Evolutionary conservation across 2,797 vertebrate genomes (phyloP).

Genomic region (Staurois parvus): DNA sequence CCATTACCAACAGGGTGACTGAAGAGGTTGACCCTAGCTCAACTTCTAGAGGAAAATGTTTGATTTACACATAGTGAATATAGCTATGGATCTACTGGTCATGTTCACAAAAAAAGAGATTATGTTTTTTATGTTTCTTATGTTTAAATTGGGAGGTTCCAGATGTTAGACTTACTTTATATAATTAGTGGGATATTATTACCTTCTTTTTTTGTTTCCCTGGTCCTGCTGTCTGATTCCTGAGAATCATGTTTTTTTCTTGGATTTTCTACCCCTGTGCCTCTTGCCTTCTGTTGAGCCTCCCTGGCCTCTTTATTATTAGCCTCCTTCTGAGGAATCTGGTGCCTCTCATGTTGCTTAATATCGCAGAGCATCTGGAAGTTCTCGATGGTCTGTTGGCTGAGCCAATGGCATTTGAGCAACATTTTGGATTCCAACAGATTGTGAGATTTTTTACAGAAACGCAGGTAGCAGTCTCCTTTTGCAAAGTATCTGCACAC

Average conservation of each 20-base stretch:
- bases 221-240: not conserved
- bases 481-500: slow-evolving; percentile 83
- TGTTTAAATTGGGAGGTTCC: too few species aligned
- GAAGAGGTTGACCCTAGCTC: too few species aligned
- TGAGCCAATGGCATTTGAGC: slow-evolving; percentile 74
- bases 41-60: too few species aligned
- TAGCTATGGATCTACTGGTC: too few species aligned
- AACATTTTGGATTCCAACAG: slow-evolving; percentile 70
- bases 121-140: too few species aligned
- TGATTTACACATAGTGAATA: too few species aligned
- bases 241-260: not conserved
- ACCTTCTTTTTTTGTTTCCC: not conserved
- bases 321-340: not conserved
- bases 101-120: too few species aligned
- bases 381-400: slow-evolving; percentile 68
- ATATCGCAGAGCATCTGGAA: slow-evolving; percentile 71
- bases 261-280: not conserved
- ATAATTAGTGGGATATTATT: not conserved
- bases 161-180: too few species aligned
- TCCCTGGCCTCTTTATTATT: not conserved
- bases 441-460: slow-evolving; percentile 79
- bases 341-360: slow-evolving; percentile 61
- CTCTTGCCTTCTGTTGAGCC: not conserved
- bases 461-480: slow-evolving; percentile 78
- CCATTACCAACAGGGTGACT: too few species aligned